These are phyloP conservation scores for Lathronympha strigana DNA, from an alignment of 2,888 invertebrate genomes.

Conservation along the genomic window DNA sequence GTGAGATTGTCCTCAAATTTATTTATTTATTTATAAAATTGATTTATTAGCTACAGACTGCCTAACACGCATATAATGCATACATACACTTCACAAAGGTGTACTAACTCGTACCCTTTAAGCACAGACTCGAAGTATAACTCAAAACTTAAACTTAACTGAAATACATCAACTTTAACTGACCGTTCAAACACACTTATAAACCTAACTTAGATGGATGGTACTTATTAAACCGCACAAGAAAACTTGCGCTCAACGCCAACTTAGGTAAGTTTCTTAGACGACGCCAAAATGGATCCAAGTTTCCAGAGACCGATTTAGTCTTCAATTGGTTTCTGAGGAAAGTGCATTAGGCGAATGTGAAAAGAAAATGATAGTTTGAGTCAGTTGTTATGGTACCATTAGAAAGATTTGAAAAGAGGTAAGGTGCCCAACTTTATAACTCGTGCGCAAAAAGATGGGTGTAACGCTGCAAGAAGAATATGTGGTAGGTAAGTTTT, in stretches of 20 bases:
- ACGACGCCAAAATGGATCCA: constrained; percentile 33
- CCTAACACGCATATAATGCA: too few species aligned
- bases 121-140: constrained; percentile 15
- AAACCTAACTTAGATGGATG: constrained; percentile 39
- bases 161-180: constrained; percentile 36
- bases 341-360: constrained; percentile 32
- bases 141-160: constrained; percentile 45
- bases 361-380: constrained; percentile 37
- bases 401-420: constrained; percentile 18
- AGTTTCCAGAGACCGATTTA: constrained; percentile 40
- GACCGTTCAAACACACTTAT: constrained; percentile 56
- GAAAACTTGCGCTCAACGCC: constrained; percentile 24
- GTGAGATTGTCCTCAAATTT: too few species aligned
- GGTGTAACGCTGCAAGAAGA: too few species aligned
- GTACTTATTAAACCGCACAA: constrained; percentile 34
- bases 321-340: constrained; percentile 27
- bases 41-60: too few species aligned
- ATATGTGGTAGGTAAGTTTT: too few species aligned
- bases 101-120: not conserved
- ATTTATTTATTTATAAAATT: too few species aligned
- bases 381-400: constrained; percentile 25
- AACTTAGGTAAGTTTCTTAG: constrained; percentile 31
- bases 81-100: not conserved
- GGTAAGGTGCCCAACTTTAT: too few species aligned
- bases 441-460: too few species aligned